Evolutionary conservation across 2,797 vertebrate genomes (phyloP).

Genomic region (Pterois miles): DNA sequence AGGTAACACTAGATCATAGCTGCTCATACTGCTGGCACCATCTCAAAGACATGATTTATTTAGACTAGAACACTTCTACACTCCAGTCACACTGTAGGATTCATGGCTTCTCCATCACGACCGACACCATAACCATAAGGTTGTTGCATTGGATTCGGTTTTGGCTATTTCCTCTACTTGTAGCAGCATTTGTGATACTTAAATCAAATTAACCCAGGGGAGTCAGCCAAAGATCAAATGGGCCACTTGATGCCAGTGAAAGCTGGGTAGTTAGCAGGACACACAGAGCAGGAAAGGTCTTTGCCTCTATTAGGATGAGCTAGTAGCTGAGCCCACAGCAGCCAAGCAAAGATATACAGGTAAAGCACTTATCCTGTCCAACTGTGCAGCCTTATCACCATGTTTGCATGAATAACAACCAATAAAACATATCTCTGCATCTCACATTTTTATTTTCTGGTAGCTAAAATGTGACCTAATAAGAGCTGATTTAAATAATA

Average conservation of each 20-base stretch:
- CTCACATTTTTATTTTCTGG: background rate
- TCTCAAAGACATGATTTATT: constrained; percentile 49
- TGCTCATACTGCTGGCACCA: constrained; percentile 33
- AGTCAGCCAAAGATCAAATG: constrained; percentile 15
- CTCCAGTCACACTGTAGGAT: background rate
- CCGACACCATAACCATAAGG: background rate
- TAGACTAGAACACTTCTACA: constrained; percentile 18
- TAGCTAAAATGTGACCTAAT: background rate
- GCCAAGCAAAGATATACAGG: background rate
- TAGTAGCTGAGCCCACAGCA: background rate
- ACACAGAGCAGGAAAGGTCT: constrained; percentile 6
- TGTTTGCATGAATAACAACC: constrained; percentile 21
- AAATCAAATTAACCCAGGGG: constrained; percentile 9
- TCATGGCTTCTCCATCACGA: constrained; percentile 3
- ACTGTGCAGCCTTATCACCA: background rate
- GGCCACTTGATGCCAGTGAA: constrained; percentile 12
- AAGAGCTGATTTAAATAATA: constrained; percentile 8
- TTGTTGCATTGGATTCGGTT: background rate
- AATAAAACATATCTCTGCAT: background rate
- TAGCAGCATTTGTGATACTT: background rate
- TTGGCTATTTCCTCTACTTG: background rate
- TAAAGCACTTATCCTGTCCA: constrained; percentile 10
- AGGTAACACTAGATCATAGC: constrained; percentile 43
- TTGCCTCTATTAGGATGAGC: background rate
- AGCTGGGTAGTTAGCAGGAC: constrained; percentile 1